Evolutionary conservation across 2,797 vertebrate genomes (phyloP).

Genomic region (Pachyuromys duprasi): DNA sequence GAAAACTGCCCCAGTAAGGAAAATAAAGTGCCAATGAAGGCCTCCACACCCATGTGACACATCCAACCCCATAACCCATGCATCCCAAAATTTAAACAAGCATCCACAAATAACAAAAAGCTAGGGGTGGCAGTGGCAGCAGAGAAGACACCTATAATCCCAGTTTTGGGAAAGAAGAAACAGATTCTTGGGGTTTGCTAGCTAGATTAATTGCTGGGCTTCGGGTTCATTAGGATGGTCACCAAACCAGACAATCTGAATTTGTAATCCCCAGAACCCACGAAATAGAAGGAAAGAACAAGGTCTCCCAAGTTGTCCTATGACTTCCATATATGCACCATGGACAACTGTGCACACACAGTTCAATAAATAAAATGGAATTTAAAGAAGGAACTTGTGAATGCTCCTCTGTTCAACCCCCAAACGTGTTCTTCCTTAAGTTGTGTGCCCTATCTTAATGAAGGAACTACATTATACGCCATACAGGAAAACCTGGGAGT

Average conservation of each 20-base stretch:
- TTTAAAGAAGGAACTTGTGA: background rate
- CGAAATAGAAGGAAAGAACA: background rate
- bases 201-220: background rate
- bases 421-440: constrained; percentile 16
- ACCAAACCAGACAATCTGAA: background rate
- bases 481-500: background rate
- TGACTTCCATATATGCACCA: background rate
- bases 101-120: background rate
- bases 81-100: background rate
- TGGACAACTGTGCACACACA: background rate
- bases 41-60: background rate
- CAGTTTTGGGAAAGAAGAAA: background rate
- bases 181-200: background rate
- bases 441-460: background rate
- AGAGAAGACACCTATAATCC: background rate
- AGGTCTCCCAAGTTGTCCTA: background rate
- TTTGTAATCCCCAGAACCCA: background rate
- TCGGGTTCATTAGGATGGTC: background rate
- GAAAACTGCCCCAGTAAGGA: background rate
- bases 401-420: background rate
- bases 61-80: background rate
- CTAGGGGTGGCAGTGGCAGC: background rate
- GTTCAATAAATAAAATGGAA: background rate
- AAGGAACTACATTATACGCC: background rate
- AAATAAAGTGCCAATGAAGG: background rate